Evolutionary conservation across 2,888 invertebrate species (phyloP).

Genomic region (Tolmerus cingulatus): DNA sequence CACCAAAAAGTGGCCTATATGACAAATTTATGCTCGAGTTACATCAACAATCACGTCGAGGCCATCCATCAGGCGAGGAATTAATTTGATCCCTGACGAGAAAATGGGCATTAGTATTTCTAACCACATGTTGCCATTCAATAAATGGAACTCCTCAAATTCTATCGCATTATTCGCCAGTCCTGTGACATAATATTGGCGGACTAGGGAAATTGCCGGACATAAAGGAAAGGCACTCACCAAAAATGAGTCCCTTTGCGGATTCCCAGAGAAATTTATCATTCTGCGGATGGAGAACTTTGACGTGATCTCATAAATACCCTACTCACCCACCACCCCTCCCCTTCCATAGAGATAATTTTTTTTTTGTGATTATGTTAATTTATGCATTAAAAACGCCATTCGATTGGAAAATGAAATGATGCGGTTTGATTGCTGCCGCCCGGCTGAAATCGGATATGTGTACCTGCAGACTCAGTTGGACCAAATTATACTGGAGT

Average conservation of each 20-base stretch:
- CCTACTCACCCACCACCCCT: background rate
- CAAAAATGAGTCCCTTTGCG: background rate
- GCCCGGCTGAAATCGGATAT: background rate
- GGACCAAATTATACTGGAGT: background rate
- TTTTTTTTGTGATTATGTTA: slow-evolving; percentile 4
- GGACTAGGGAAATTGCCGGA: background rate
- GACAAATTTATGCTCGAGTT: background rate
- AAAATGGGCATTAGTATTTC: background rate
- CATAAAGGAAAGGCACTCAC: background rate
- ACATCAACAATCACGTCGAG: background rate
- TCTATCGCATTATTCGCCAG: background rate
- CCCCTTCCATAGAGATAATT: background rate
- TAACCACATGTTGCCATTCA: slow-evolving; percentile 10
- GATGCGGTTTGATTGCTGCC: background rate
- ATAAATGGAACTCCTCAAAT: slow-evolving; percentile 1
- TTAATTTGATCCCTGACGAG: background rate
- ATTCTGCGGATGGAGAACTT: background rate
- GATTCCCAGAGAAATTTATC: background rate
- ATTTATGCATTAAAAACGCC: slow-evolving; percentile 10
- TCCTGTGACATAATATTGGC: background rate
- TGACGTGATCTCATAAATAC: background rate
- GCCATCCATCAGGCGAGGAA: background rate
- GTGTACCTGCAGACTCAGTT: background rate
- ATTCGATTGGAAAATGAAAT: slow-evolving; percentile 9
- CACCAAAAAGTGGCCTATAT: background rate